Evolutionary conservation across 2,888 invertebrate genomes (phyloP), one percentile per base, ranked within the genome.

Genomic region (Papilio elwesi): DNA sequence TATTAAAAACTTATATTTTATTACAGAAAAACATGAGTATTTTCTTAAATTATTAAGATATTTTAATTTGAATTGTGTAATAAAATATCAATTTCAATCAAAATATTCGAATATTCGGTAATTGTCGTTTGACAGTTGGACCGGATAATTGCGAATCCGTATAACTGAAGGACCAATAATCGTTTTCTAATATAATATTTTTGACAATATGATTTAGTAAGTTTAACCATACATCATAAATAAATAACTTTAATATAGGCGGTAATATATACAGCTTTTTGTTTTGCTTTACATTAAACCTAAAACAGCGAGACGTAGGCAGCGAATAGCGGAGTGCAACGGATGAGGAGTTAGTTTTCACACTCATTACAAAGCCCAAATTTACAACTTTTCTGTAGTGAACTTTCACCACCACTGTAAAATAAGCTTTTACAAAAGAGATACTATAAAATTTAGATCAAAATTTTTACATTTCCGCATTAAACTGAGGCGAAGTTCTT

Each of bases 1-100:
- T 49, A 71, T n/a, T 65, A 65, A 63, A 68, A 59, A 68, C 36
- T 65, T 65, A 36, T 36, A n/a, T 26, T 7, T n/a, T 36, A 38
- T 13, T n/a, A 26, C 12, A 57, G n/a, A 43, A 43, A 43, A 13
- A 55, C 26, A 15, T 4, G 4, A 4, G n/a, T 53, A 16, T n/a
- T 12, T 52, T 10, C 53, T 16, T 53, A 1, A 55, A 55, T 55
- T 9, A 16, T 26, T 26, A 26, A 26, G 4, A 26, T 26, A 26
- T 26, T 26, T 26, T 4, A 26, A 26, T 4, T 26, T 26, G 26
- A 2, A 26, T 26, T 26, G 4, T 26, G 26, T 26, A 26, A 26
- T 26, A 26, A 26, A 26, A 26, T 26, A 26, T 26, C 26, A 2
- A 26, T 26, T 1, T 26, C 2, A 4, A 6, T 6, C 47, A 47